Conservation (phyloP, 2,888 invertebrate genomes). For the Brachyopa scutellaris region DNA sequence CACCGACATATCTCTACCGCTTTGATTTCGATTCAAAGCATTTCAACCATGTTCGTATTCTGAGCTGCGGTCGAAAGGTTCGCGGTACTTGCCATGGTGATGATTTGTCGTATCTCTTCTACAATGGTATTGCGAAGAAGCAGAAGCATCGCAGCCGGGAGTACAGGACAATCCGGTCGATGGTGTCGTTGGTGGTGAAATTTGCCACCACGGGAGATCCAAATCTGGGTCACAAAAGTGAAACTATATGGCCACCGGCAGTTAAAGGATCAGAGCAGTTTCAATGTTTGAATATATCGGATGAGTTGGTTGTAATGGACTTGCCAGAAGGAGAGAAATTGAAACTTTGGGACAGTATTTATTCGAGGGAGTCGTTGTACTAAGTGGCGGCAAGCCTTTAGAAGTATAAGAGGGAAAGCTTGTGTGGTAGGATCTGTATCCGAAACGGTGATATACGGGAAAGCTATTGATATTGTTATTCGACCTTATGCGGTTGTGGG, state of each 20-base stretch:
- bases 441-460: background rate
- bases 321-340: constrained; percentile 80
- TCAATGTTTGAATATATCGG: constrained; percentile 80
- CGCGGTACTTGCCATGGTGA: constrained; percentile 81
- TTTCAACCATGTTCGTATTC: constrained; percentile 80
- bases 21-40: constrained; percentile 81
- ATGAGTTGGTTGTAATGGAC: constrained; percentile 80
- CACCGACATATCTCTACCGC: constrained; percentile 80
- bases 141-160: constrained; percentile 78
- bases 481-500: constrained; percentile 20
- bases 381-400: constrained; percentile 24
- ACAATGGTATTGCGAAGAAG: constrained; percentile 79
- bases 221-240: constrained; percentile 73
- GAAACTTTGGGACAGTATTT: constrained; percentile 79
- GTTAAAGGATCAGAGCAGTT: constrained; percentile 75
- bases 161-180: constrained; percentile 79
- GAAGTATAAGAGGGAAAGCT: background rate
- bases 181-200: constrained; percentile 78
- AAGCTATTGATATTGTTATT: constrained; percentile 15
- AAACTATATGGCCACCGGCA: constrained; percentile 76
- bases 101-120: constrained; percentile 81
- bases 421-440: background rate
- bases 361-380: constrained; percentile 72
- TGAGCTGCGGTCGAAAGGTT: constrained; percentile 79
- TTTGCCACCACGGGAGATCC: constrained; percentile 80